phyloP scores from a whole-genome alignment of 2,113 vertebrate genomes.

The Tragelaphus imberbis region DNA sequence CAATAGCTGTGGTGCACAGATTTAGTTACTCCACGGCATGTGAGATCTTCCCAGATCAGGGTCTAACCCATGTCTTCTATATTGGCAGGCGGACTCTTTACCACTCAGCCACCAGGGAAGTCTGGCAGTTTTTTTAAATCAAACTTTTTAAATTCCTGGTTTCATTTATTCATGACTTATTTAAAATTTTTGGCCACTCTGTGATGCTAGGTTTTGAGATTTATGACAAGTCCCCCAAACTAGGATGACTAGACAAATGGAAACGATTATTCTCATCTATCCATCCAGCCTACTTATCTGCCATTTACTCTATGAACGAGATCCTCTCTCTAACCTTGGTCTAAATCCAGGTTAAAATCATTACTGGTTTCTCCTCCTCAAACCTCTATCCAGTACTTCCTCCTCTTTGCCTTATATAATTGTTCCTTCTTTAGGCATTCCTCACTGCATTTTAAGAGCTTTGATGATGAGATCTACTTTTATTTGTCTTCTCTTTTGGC shows the following conservation, averaged over 20 bases:
- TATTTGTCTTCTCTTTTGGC: neutral
- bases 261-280: neutral
- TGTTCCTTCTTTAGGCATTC: neutral
- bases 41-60: neutral
- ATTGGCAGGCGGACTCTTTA: neutral
- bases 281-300: neutral
- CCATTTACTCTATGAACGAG: fast-evolving
- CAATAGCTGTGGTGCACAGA: neutral
- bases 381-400: neutral
- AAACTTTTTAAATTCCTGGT: neutral
- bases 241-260: neutral
- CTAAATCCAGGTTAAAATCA: neutral
- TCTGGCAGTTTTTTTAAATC: neutral
- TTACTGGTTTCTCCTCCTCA: neutral
- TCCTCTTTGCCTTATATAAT: neutral
- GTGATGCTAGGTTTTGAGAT: neutral
- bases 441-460: neutral
- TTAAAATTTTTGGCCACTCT: neutral
- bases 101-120: neutral
- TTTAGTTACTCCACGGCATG: neutral
- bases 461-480: neutral
- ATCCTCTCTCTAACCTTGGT: neutral
- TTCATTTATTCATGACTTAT: neutral
- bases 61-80: neutral
- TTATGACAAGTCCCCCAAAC: neutral